Conservation (phyloP, 2,888 invertebrate species). For the Drosophila pseudotalamancana region DNA sequence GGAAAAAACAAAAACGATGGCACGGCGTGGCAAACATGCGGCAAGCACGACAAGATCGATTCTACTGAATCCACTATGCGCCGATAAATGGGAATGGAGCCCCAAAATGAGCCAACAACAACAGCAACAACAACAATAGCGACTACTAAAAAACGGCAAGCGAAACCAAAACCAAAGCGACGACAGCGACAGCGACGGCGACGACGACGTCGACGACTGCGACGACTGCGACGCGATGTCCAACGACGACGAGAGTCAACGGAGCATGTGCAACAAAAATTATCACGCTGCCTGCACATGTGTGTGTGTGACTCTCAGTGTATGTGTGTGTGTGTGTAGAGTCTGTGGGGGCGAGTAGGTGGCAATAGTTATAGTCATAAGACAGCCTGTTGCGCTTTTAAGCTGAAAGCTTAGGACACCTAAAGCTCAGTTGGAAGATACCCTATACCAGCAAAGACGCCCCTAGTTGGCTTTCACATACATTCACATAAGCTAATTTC, state of each 20-base stretch:
- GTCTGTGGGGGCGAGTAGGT: neutral
- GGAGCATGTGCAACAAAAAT: slow-evolving; percentile 50
- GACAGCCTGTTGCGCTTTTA: slow-evolving; percentile 9
- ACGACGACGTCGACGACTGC: slow-evolving; percentile 14
- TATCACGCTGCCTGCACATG: slow-evolving; percentile 21
- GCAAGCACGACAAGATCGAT: slow-evolving; percentile 83
- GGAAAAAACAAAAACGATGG: slow-evolving; percentile 23
- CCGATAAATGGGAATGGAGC: slow-evolving; percentile 54
- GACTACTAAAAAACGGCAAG: slow-evolving; percentile 39
- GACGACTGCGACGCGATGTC: slow-evolving; percentile 35
- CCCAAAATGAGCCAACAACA: slow-evolving; percentile 45
- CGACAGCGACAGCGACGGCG: slow-evolving; percentile 4
- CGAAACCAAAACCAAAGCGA: slow-evolving; percentile 22
- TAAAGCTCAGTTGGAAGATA: neutral
- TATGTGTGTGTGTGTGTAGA: neutral
- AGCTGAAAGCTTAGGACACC: no score
- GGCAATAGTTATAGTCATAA: neutral
- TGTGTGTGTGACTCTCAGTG: neutral
- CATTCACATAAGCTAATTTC: no score
- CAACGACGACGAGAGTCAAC: slow-evolving; percentile 29
- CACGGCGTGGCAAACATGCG: slow-evolving; percentile 66
- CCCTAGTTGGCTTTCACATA: no score
- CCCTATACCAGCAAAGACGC: no score
- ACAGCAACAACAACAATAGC: slow-evolving; percentile 24
- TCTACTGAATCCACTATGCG: slow-evolving; percentile 78